Evolutionary conservation across 1,140 invertebrate genomes (phyloP), one percentile per base, ranked within the genome.

Genomic region (Sinella curviseta): DNA sequence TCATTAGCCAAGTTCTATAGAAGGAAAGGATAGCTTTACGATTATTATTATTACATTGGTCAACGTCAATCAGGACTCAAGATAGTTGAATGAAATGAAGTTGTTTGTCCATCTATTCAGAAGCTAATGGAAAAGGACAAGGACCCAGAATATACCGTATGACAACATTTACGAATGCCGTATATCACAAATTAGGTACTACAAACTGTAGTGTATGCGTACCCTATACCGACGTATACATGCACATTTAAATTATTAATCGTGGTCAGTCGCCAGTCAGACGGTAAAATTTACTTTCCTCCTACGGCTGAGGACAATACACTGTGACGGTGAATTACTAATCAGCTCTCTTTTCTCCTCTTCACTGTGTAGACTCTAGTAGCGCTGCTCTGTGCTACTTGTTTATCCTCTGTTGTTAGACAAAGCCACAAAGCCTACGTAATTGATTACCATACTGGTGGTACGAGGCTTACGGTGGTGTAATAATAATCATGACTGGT

Each of bases 181-280:
- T n/a, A n/a, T n/a, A n/a, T n/a, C n/a, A n/a, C n/a, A n/a, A n/a
- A n/a, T n/a, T n/a, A n/a, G n/a, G n/a, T n/a, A n/a, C n/a, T n/a
- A n/a, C n/a, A n/a, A n/a, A 65, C 57, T 26, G 24, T 65, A 26
- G 14, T 14, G 4, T 26, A n/a, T n/a, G 39, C 39, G 39, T 48
- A 48, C 39, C n/a, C n/a, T n/a, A n/a, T n/a, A n/a, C n/a, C n/a
- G n/a, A n/a, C n/a, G 39, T 17, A 60, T 16, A 60, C 57, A 60
- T 60, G 57, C 57, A 60, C 24, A 60, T n/a, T 17, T 60, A 26
- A 17, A 60, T 60, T 60, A 60, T 60, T 60, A 60, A 60, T 60
- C 12, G 57, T 26, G 57, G 57, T 60, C 57, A 60, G 57, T 60
- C 57, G 57, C 57, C 57, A 60, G 57, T 60, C 57, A 17, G 57